phyloP scores from a whole-genome alignment of 1,140 invertebrate genomes.

The Chrysomallon squamiferum region DNA sequence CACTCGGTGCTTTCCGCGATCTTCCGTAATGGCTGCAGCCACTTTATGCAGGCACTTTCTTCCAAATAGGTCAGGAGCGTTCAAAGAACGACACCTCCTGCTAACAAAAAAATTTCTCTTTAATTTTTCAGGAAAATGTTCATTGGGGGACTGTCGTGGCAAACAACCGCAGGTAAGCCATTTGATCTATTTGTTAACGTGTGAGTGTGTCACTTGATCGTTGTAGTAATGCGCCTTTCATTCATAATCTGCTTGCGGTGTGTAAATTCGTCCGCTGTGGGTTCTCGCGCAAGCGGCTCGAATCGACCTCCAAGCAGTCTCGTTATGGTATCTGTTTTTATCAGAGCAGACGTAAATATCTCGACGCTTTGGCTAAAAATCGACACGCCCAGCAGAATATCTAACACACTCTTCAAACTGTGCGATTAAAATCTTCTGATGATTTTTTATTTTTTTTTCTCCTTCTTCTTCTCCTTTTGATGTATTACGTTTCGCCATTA shows the following conservation, averaged over 20 bases:
- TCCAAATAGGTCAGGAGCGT: conserved; percentile 44
- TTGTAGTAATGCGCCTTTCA: conserved; percentile 16
- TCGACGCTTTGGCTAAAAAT: neutral
- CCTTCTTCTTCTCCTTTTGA: no score
- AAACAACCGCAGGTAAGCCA: conserved; percentile 94
- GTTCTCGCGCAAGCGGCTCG: conserved; percentile 5
- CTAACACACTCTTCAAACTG: no score
- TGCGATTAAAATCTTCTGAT: no score
- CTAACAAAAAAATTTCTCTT: conserved; percentile 33
- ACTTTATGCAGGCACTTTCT: conserved; percentile 7
- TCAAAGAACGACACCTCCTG: conserved; percentile 10
- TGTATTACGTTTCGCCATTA: no score
- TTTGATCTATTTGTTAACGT: conserved; percentile 1
- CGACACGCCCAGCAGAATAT: no score
- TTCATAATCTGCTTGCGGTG: conserved; percentile 19
- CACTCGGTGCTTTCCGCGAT: conserved; percentile 12
- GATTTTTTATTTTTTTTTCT: no score
- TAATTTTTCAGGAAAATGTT: conserved; percentile 99
- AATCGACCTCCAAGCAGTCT: conserved; percentile 4
- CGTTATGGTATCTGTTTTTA: conserved; percentile 13
- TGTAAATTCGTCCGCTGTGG: conserved; percentile 11
- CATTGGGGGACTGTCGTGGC: conserved; percentile 99
- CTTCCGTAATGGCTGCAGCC: conserved; percentile 4
- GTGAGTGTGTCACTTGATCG: neutral
- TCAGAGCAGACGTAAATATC: conserved; percentile 3